These are phyloP conservation scores for Heliconius erato DNA, from an alignment of 2,888 invertebrate genomes.

Conservation along the genomic window DNA sequence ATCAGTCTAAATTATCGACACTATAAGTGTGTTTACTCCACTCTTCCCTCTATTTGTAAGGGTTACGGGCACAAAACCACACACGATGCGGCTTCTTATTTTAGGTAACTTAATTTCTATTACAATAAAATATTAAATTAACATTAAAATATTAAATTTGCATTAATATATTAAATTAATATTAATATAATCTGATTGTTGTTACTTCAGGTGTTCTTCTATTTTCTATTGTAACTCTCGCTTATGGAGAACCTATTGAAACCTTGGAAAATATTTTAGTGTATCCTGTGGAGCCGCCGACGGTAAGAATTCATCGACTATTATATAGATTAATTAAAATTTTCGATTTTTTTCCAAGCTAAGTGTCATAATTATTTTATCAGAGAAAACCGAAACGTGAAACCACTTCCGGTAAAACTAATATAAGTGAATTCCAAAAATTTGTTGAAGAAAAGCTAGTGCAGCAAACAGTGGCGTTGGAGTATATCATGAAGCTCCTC, in stretches of 20 bases:
- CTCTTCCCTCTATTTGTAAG: constrained; percentile 59
- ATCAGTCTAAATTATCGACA: constrained; percentile 62
- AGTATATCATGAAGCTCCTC: constrained; percentile 62
- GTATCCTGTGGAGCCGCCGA: constrained; percentile 54
- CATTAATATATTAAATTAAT: constrained; percentile 35
- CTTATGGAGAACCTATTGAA: constrained; percentile 55
- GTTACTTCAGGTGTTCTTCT: constrained; percentile 47
- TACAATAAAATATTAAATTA: constrained; percentile 33
- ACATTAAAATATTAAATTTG: no score
- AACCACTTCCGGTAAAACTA: constrained; percentile 43
- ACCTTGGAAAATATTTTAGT: constrained; percentile 58
- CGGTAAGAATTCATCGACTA: constrained; percentile 56
- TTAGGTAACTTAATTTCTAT: constrained; percentile 62
- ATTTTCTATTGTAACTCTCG: constrained; percentile 49
- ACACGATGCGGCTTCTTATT: constrained; percentile 65
- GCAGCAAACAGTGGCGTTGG: constrained; percentile 69
- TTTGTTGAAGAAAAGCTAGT: constrained; percentile 68
- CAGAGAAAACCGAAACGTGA: constrained; percentile 65
- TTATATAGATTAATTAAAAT: background rate
- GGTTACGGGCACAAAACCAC: constrained; percentile 54
- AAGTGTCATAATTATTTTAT: constrained; percentile 55
- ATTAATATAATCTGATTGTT: constrained; percentile 5
- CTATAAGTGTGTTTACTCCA: constrained; percentile 69
- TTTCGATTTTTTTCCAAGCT: constrained; percentile 1
- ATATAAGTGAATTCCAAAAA: constrained; percentile 54